Evolutionary conservation across 2,113 vertebrate genomes (phyloP), one percentile per base, ranked within the genome.

Genomic region (Cisticola juncidis): DNA sequence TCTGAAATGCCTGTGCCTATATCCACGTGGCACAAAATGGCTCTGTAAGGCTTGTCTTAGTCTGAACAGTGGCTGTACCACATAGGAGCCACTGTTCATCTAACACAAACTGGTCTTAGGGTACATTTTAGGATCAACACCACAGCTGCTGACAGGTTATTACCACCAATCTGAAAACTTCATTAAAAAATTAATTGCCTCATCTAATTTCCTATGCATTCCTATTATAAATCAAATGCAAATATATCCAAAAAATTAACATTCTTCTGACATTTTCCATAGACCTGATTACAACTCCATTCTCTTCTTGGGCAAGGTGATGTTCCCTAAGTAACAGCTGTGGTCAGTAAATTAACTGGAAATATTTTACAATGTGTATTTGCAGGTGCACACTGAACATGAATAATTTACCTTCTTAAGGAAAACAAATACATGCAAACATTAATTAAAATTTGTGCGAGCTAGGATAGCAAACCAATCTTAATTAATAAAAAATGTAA

Each of bases 401-500:
- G 28, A 90, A 81, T 26, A 33, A n/a, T 79, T 79, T 51, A 47
- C 13, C 26, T 71, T 87, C 56, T 47, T 50, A 78, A 56, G 66
- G 26, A 51, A 88, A 77, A 70, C 60, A 36, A 51, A 60, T 10
- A 19, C 29, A 38, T 25, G 56, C 57, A 85, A 40, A 68, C 5
- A 29, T 58, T 66, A 87, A 87, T 73, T 91, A 51, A 84, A 56
- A 81, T 51, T 51, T 68, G 12, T 35, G 40, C 53, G 33, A 70
- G 23, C 20, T 23, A 79, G 35, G 51, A 82, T 29, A 94, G 69
- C 40, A 93, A 86, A 51, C 26, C 10, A 65, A 15, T 77, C 8
- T 65, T 74, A 69, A 73, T 53, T 61, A 88, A 69, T 77, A 86
- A 73, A 90, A 90, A 87, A 54, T 11, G 33, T 50, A 73, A 95